phyloP scores from a whole-genome alignment of 2,888 invertebrate genomes.

The Branchinecta sandiegonensis region DNA sequence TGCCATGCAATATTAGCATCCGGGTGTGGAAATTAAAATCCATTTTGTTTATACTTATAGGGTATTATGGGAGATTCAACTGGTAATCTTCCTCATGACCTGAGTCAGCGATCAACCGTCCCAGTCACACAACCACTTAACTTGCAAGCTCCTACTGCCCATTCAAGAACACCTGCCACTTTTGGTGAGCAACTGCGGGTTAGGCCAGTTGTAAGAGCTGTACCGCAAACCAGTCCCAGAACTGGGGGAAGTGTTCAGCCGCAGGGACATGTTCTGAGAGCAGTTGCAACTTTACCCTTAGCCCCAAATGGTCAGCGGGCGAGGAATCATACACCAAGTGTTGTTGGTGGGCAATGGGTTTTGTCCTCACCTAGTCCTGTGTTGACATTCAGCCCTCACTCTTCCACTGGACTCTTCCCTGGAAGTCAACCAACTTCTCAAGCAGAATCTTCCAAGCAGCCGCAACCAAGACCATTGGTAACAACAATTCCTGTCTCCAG shows the following conservation, averaged over 20 bases:
- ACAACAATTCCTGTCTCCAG: not conserved
- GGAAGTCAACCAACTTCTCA: not conserved
- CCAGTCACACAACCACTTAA: not conserved
- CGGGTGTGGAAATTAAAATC: too few species aligned
- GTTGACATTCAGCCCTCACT: slow-evolving; percentile 7
- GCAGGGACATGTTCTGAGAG: slow-evolving; percentile 6
- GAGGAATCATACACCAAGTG: not conserved
- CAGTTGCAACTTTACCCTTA: slow-evolving; percentile 5
- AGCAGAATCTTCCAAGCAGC: not conserved
- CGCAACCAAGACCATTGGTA: not conserved
- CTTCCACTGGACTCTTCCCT: not conserved
- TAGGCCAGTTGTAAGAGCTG: not conserved
- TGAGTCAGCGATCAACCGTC: slow-evolving; percentile 1
- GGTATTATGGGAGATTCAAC: not conserved
- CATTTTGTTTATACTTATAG: not conserved
- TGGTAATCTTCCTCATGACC: not conserved
- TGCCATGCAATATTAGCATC: too few species aligned
- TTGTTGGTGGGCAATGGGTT: slow-evolving; percentile 15
- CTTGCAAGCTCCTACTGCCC: not conserved
- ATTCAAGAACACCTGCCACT: not conserved
- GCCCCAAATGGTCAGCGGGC: not conserved
- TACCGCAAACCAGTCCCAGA: slow-evolving; percentile 1
- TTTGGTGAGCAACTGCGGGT: not conserved
- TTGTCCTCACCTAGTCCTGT: not conserved
- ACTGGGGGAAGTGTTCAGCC: not conserved